Conservation (phyloP, 2,888 invertebrate genomes). For the Timandra comae region DNA sequence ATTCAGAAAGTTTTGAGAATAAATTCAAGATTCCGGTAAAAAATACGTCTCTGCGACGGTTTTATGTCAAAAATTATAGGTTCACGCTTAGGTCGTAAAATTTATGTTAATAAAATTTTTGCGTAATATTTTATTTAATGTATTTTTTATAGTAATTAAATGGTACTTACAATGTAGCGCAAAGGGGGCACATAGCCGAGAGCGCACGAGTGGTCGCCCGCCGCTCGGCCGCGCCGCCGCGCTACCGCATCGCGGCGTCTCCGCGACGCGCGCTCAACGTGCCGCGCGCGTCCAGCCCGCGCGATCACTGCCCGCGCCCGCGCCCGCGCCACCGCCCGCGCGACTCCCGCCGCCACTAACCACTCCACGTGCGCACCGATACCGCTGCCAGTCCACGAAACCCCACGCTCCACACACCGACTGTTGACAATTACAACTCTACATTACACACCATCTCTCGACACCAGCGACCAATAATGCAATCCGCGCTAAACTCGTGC, state of each 20-base stretch:
- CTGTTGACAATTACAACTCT: conserved; percentile 58
- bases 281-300: conserved; percentile 33
- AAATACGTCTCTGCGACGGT: no score
- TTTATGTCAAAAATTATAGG: no score
- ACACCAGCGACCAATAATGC: neutral
- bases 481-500: conserved; percentile 17
- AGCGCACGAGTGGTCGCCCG: conserved; percentile 64
- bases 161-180: conserved; percentile 71
- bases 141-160: no score
- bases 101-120: no score
- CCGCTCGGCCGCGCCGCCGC: conserved; percentile 67
- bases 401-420: conserved; percentile 66
- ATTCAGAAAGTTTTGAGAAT: no score
- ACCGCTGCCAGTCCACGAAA: conserved; percentile 54
- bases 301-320: conserved; percentile 37
- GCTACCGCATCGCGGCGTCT: conserved; percentile 49
- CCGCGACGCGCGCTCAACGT: conserved; percentile 4
- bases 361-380: conserved; percentile 29
- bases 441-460: neutral
- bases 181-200: conserved; percentile 75
- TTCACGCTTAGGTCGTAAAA: no score
- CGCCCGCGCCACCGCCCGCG: conserved; percentile 34
- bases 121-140: no score
- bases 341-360: conserved; percentile 28
- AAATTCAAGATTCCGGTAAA: no score